These are phyloP conservation scores for Pilophorus perplexus DNA, from an alignment of 2,888 invertebrate genomes.

Conservation along the genomic window DNA sequence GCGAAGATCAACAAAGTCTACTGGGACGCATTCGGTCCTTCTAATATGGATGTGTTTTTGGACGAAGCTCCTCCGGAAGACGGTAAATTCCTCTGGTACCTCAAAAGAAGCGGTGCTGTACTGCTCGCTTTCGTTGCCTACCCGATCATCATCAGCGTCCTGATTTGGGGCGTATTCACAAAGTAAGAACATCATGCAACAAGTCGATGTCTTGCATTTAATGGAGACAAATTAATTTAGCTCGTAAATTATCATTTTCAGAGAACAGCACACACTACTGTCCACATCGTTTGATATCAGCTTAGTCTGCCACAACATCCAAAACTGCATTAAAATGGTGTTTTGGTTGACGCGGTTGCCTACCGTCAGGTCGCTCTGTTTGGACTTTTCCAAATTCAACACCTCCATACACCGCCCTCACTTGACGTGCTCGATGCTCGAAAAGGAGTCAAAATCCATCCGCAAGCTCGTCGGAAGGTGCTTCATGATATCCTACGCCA, in stretches of 20 bases:
- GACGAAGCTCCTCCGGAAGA: conserved; percentile 16
- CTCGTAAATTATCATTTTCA: no score
- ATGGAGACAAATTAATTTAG: no score
- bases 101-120: neutral
- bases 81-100: neutral
- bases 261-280: neutral
- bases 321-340: conserved; percentile 20
- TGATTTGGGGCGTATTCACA: conserved; percentile 32
- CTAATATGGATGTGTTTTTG: conserved; percentile 3
- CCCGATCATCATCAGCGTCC: conserved; percentile 2
- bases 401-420: conserved; percentile 2
- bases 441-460: conserved; percentile 5
- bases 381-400: conserved; percentile 31
- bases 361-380: conserved; percentile 8
- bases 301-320: conserved; percentile 16
- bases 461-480: conserved; percentile 16
- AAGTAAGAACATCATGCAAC: no score
- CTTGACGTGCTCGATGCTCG: conserved; percentile 1
- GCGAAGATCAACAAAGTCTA: conserved; percentile 15
- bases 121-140: conserved; percentile 7
- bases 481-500: conserved; percentile 25
- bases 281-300: conserved; percentile 31
- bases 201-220: no score
- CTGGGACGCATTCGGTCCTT: conserved; percentile 19
- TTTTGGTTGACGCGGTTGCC: conserved; percentile 15